These are phyloP conservation scores for Omphaloscelis lunosa DNA, from an alignment of 2,888 invertebrate species.

Conservation along the genomic window DNA sequence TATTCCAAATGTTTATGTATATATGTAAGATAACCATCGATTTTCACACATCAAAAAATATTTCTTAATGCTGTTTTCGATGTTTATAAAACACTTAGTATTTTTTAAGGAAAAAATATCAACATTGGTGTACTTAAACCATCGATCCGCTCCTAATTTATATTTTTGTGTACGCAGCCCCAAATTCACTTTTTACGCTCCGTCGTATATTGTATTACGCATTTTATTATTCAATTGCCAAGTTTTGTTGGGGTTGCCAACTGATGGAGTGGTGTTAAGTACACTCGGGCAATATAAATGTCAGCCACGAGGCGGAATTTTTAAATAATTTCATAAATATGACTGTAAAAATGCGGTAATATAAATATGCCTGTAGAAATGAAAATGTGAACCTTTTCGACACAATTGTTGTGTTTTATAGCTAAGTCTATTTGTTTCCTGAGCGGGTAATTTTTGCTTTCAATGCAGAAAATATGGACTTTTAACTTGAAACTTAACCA, in stretches of 20 bases:
- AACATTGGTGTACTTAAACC: neutral
- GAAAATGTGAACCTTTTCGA: constrained; percentile 29
- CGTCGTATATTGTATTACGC: constrained; percentile 53
- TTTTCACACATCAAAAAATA: neutral
- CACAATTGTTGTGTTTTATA: constrained; percentile 5
- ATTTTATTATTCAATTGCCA: constrained; percentile 63
- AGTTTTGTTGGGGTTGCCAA: constrained; percentile 49
- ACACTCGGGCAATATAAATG: constrained; percentile 50
- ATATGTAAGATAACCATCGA: neutral
- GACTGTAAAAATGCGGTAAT: constrained; percentile 36
- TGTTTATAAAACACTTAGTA: too few relatives aligned
- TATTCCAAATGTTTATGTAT: neutral
- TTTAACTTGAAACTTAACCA: neutral
- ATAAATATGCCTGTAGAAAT: constrained; percentile 23
- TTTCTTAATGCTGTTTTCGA: neutral
- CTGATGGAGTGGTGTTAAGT: constrained; percentile 54
- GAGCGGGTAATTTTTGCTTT: neutral
- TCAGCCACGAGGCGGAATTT: constrained; percentile 27
- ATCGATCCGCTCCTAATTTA: constrained; percentile 28
- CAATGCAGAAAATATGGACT: neutral
- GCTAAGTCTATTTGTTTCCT: constrained; percentile 4
- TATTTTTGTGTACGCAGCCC: constrained; percentile 23
- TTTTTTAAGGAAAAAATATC: neutral
- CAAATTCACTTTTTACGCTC: constrained; percentile 43
- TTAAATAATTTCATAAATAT: constrained; percentile 53